These are phyloP conservation scores for Argopecten irradians DNA, from an alignment of 1,140 invertebrate genomes.

Conservation along the genomic window DNA sequence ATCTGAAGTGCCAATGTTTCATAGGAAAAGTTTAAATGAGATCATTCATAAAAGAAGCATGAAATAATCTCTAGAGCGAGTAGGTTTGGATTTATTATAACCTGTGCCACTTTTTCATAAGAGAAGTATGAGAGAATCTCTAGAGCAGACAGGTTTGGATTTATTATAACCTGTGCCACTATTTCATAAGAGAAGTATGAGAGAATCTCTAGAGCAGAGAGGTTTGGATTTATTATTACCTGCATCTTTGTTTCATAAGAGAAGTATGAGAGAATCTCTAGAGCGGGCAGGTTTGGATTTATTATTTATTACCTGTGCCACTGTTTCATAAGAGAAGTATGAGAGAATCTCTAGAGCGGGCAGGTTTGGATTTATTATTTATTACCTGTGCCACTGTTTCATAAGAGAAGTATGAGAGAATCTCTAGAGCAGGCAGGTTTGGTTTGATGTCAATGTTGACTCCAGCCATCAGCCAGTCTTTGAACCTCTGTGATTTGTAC, in stretches of 20 bases:
- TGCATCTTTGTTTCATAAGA: background rate
- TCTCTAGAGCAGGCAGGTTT: conserved; percentile 78
- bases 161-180: background rate
- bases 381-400: conserved; percentile 83
- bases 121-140: conserved; percentile 63
- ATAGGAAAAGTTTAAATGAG: conserved; percentile 71
- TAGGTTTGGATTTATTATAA: conserved; percentile 78
- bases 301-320: background rate
- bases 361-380: conserved; percentile 76
- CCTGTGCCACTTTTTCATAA: conserved; percentile 84
- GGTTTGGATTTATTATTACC: background rate
- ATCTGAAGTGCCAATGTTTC: conserved; percentile 75
- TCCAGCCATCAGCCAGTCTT: conserved; percentile 79
- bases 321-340: conserved; percentile 83
- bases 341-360: conserved; percentile 80
- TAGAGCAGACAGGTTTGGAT: background rate
- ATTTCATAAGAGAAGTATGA: too few species aligned
- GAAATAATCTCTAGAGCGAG: conserved; percentile 80
- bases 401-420: conserved; percentile 83
- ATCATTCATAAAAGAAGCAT: conserved; percentile 79
- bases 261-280: too few species aligned
- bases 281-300: background rate
- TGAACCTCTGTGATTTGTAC: conserved; percentile 78
- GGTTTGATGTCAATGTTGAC: conserved; percentile 78
- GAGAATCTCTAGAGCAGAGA: too few species aligned